These are phyloP conservation scores for Sepiola atlantica DNA, from an alignment of 2,888 invertebrate species.

Conservation along the genomic window DNA sequence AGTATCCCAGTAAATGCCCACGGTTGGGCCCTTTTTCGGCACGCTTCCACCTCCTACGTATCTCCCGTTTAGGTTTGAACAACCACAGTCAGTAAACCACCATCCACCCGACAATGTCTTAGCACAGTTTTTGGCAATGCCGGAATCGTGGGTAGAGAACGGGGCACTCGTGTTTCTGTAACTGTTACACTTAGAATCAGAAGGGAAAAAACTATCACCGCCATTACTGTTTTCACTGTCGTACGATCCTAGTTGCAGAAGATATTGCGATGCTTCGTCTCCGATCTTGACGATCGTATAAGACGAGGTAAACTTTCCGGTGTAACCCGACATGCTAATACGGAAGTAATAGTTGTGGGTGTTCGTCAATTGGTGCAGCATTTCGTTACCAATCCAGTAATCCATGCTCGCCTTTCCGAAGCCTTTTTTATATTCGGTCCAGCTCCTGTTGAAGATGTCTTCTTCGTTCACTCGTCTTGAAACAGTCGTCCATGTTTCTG, in stretches of 20 bases:
- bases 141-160: neutral
- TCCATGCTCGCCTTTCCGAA: too few relatives aligned
- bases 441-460: neutral
- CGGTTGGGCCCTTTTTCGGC: too few relatives aligned
- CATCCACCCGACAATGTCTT: too few relatives aligned
- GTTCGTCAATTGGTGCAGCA: too few relatives aligned
- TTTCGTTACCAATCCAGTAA: too few relatives aligned
- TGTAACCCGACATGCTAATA: too few relatives aligned
- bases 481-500: too few relatives aligned
- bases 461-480: neutral
- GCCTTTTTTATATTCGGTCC: neutral
- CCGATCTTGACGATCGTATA: slow-evolving; percentile 1
- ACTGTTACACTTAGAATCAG: neutral
- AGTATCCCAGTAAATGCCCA: slow-evolving; percentile 37
- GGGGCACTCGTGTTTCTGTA: neutral
- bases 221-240: neutral
- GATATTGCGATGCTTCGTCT: neutral
- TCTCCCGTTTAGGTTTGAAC: too few relatives aligned
- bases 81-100: too few relatives aligned
- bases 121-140: neutral
- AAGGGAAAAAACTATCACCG: neutral
- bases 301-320: too few relatives aligned
- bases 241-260: neutral
- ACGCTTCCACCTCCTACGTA: too few relatives aligned
- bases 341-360: too few relatives aligned